Conservation (phyloP, 2,797 vertebrate genomes). For the Menidia menidia region DNA sequence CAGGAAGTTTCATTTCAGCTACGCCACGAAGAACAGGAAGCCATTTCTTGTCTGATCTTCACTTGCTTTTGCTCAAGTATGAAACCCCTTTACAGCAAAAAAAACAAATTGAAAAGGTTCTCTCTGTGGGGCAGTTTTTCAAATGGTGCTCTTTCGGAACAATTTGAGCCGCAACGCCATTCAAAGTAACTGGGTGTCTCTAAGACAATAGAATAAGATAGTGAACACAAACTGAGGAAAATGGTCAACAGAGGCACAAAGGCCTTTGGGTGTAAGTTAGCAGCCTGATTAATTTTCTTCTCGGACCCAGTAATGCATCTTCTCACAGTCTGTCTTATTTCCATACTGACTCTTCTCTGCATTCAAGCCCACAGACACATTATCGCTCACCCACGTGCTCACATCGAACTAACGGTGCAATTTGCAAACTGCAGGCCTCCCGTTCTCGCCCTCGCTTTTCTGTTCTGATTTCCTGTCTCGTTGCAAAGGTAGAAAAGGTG, state of each 20-base stretch:
- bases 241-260: not conserved
- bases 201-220: not conserved
- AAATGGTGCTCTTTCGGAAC: not conserved
- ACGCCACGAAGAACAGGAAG: constrained; percentile 82
- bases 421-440: constrained; percentile 19
- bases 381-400: constrained; percentile 1
- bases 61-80: constrained; percentile 51
- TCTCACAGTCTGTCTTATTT: constrained; percentile 19
- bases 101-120: not conserved
- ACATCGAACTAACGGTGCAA: constrained; percentile 1
- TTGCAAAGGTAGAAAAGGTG: constrained; percentile 49
- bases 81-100: constrained; percentile 24
- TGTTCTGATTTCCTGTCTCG: constrained; percentile 10
- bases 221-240: too few species aligned
- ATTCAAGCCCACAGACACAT: constrained; percentile 10
- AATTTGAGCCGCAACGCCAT: not conserved
- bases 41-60: constrained; percentile 51
- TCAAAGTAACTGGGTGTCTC: not conserved
- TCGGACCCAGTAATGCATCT: constrained; percentile 16
- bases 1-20: constrained; percentile 83
- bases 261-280: not conserved
- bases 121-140: not conserved
- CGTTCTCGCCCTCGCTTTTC: constrained; percentile 33
- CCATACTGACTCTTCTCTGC: constrained; percentile 37
- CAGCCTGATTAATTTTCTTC: constrained; percentile 2